Evolutionary conservation across 2,888 invertebrate species (phyloP), one percentile per base, ranked within the genome.

Genomic region (Melinopterus prodromus): DNA sequence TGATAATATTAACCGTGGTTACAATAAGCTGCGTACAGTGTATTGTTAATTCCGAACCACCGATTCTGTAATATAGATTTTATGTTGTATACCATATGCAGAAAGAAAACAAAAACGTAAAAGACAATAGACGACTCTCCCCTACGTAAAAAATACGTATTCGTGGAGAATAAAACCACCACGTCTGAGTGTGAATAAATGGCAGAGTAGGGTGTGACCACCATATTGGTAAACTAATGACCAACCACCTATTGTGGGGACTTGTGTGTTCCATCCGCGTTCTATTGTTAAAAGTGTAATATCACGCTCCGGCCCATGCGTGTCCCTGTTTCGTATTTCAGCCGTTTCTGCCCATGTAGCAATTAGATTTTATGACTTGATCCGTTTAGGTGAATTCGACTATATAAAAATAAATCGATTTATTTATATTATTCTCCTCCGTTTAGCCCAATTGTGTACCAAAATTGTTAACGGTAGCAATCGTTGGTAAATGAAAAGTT

Each of bases 361-460:
- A 85, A 85, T 85, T 85, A 85, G 84, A 84, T 85, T 85, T 85
- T 86, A 84, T 84, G 85, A 84, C 85, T 85, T 86, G 84, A 85
- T 86, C 84, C 84, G 82, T 85, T 85, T 84, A 81, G 83, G 84
- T 82, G 84, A 7, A 53, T 53, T 53, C 12, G 9, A 53, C 53
- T 53, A 9, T 38, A 6, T 6, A 6, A 9, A 53, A 12, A 12
- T 53, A 12, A 53, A 53, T 53, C 12, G 53, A 53, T 9, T 38
- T 53, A 53, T 1, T 53, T 3, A 26, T 26, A 26, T 1, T 26
- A 26, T 26, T 26, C 26, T 26, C 26, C 26, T 26, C 26, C 26
- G 3, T 26, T 26, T 3, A 26, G 26, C 26, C 26, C 26, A 26
- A n/a, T n/a, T n/a, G n/a, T n/a, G n/a, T n/a, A n/a, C n/a, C n/a